Conservation (phyloP, 2,888 invertebrate genomes). For the Synanthedon formicaeformis region DNA sequence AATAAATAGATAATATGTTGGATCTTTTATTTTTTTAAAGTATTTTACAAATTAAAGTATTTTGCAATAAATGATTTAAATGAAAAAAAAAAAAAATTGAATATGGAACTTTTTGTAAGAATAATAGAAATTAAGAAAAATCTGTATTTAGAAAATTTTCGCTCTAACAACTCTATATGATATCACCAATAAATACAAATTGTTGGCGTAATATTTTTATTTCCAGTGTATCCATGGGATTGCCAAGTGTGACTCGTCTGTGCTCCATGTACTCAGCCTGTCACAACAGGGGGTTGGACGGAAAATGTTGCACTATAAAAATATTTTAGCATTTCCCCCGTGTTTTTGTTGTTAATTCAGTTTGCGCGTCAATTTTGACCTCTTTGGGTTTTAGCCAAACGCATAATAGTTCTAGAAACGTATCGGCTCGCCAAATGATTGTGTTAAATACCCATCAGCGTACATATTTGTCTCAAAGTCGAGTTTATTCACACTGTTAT, state of each 20-base stretch:
- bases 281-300: constrained; percentile 16
- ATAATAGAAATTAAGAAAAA: no score
- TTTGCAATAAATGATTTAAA: no score
- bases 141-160: no score
- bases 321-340: constrained; percentile 22
- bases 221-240: constrained; percentile 31
- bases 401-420: not conserved
- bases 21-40: no score
- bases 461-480: no score
- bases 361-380: constrained; percentile 33
- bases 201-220: constrained; percentile 35
- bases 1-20: no score
- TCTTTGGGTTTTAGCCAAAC: constrained; percentile 25
- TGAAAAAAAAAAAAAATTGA: no score
- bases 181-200: constrained; percentile 20
- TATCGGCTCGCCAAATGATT: no score
- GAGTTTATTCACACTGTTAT: no score
- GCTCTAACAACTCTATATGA: constrained; percentile 12
- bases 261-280: constrained; percentile 19
- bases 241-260: constrained; percentile 44
- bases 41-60: no score
- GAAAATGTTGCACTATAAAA: constrained; percentile 33
- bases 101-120: no score
- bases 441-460: no score
- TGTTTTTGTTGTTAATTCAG: constrained; percentile 21